Base-by-base conservation (phyloP, 1,140 invertebrate genomes). In the Drosophila repleta region DNA sequence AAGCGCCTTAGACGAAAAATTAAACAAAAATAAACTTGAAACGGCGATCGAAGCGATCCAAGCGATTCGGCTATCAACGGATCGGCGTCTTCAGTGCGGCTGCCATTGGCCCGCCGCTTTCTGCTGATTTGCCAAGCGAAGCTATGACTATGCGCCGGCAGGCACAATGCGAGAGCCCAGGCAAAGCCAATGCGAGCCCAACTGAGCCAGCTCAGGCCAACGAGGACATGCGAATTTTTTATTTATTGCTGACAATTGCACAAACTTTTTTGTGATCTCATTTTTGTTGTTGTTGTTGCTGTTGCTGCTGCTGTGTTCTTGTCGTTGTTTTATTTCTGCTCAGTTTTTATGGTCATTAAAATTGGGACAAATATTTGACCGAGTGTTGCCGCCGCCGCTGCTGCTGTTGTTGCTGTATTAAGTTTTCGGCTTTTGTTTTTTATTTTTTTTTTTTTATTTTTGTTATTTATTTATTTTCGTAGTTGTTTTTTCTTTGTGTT, bases 241-340 rank as follows among this genome's bases (percentile, higher is more conserved):
- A 89, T 89, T 89, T 89, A 89, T 89, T 89, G 84, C 84, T 89
- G 85, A 89, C 84, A 89, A 89, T 89, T 84, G 85, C 79, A 87
- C 79, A 90, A 88, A 79, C 60, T 81, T 87, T 75, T 57, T 63
- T 72, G 70, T 65, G 67, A 58, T 58, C 60, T 52, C 45, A 43
- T 21, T 49, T 61, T 45, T 39, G 58, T 60, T 39, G 11, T 7
- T 43, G 39, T 43, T 17, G 39, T 39, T 46, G 15, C 63, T 58
- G 39, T 21, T 67, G 65, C 43, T 79, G 13, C 29, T 29, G 29
- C 8, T 26, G 20, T 11, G 2, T 10, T 17, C n/a, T 65, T 66
- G 8, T 49, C 37, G 48, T 62, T 46, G 4, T 64, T 70, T 35
- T 55, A 55, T 45, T 65, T 76, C 52, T 43, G 80, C 55, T 68